Evolutionary conservation across 2,797 vertebrate species (phyloP), one percentile per base, ranked within the genome.

Genomic region (Pipistrellus kuhlii): DNA sequence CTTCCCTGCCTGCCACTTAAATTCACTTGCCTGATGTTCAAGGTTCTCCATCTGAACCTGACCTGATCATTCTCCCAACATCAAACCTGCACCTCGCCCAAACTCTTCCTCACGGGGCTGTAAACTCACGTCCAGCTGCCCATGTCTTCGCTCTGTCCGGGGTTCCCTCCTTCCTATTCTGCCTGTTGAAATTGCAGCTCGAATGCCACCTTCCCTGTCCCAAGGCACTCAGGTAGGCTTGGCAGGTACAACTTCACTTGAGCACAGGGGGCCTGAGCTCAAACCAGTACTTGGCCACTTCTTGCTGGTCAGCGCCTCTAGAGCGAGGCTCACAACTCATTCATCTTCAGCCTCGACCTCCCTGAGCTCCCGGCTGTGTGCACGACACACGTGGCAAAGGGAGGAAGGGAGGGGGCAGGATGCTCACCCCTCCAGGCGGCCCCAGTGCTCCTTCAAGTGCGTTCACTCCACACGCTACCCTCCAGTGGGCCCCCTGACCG

Each of bases 401-500:
- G 21, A 62, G n/a, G 38, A 73, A 66, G 62, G 6, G 17, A 15
- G 3, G 2, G 62, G 25, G 62, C 10, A 30, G 12, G 77, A 51
- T 13, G 57, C 41, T 46, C 66, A 41, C 13, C 14, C 27, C 23
- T 59, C 7, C 48, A 71, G 12, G 30, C 2, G 46, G 46, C 4
- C 27, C 41, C 48, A 2, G 20, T 2, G 2, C 20, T 71, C 48
- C 14, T 18, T 1, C 12, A 3, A 1, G 32, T 23, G 8, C 2
- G 17, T 30, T 59, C 27, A 46, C 32, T 23, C 32, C 23, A 17
- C 5, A 5, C 0, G 57, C 46, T 38, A 13, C 25, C 44, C 66
- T 23, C 4, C 15, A 59, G 80, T 5, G 6, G 0, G 0, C 8
- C 20, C 13, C 12, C 77, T 2, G 2, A 1, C 77, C n/a, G 35